Conservation (phyloP, 53 echinoderm and acorn worm genomes). For the Paelopatides confundens region DNA sequence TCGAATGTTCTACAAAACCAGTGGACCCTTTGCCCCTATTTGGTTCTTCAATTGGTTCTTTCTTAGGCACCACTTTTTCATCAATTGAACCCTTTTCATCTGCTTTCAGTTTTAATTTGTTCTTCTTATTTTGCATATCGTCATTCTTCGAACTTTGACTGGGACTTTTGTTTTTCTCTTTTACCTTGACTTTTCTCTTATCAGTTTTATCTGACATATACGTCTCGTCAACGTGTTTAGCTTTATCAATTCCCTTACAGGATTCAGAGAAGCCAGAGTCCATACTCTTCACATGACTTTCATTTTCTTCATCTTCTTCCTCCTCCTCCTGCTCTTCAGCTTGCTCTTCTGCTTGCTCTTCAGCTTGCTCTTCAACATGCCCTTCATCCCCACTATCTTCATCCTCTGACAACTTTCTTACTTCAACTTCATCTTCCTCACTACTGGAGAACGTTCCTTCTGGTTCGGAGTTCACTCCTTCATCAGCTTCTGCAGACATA, state of each 20-base stretch:
- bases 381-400: slow-evolving; percentile 23
- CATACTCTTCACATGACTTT: not conserved
- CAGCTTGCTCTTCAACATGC: slow-evolving; percentile 1
- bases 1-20: not conserved
- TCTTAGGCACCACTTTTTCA: not conserved
- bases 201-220: not conserved
- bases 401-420: not conserved
- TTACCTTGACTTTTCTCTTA: not conserved
- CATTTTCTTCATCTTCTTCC: not conserved
- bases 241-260: not conserved
- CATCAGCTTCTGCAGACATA: not conserved
- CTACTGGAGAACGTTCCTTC: slow-evolving; percentile 20
- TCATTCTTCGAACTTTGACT: not conserved
- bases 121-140: not conserved
- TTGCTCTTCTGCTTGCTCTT: not conserved
- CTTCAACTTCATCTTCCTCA: not conserved
- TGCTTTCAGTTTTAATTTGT: not conserved
- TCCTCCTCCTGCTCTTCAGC: slow-evolving; percentile 23
- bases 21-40: not conserved
- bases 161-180: not conserved
- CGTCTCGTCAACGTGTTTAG: not conserved
- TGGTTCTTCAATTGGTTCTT: not conserved
- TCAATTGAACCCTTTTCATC: not conserved
- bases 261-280: slow-evolving; percentile 17
- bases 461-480: slow-evolving; percentile 9